phyloP scores from a whole-genome alignment of 2,888 invertebrate species.

The Trachelus iudaicus region DNA sequence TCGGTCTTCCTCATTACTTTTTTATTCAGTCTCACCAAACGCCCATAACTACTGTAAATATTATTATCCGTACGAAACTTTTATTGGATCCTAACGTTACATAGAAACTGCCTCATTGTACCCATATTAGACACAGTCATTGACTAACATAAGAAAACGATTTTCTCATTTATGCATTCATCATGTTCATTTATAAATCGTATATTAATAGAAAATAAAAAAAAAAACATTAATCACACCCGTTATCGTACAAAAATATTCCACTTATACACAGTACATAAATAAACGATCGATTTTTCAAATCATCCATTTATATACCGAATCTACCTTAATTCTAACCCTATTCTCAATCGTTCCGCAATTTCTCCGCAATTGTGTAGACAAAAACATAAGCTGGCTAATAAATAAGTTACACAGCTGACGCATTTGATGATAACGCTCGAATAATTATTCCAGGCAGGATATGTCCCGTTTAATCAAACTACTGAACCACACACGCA shows the following conservation, averaged over 20 bases:
- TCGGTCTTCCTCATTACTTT: neutral
- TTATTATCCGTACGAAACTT: neutral
- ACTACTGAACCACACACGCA: no score
- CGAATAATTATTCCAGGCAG: no score
- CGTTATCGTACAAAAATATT: neutral
- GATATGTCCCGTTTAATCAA: no score
- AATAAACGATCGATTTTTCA: neutral
- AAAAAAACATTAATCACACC: neutral
- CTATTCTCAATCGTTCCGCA: no score
- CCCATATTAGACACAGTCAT: neutral
- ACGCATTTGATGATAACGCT: no score
- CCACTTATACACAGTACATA: neutral
- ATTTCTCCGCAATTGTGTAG: no score
- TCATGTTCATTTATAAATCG: neutral
- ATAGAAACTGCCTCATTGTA: neutral
- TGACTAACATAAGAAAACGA: neutral
- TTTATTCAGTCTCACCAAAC: neutral
- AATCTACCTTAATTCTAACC: no score
- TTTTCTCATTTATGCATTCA: no score
- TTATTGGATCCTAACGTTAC: neutral
- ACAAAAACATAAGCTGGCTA: no score
- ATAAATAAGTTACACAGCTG: no score
- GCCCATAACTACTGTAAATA: constrained; percentile 10
- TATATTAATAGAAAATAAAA: neutral
- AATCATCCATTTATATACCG: no score